Evolutionary conservation across 2,888 invertebrate genomes (phyloP).

Genomic region (Drosophila lutescens): DNA sequence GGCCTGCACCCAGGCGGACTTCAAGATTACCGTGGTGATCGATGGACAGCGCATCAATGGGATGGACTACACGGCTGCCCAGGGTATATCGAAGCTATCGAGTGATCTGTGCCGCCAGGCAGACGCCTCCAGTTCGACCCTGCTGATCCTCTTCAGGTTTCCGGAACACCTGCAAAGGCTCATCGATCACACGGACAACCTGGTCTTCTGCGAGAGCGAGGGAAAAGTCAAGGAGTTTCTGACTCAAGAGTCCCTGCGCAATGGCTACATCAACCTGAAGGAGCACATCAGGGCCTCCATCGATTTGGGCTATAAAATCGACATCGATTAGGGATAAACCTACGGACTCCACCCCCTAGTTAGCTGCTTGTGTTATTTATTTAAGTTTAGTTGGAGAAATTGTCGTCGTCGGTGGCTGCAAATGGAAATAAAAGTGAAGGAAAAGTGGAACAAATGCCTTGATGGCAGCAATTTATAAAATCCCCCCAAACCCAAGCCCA

Average conservation of each 20-base stretch:
- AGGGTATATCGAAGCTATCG: slow-evolving; percentile 84
- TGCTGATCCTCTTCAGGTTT: slow-evolving; percentile 80
- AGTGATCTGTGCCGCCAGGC: slow-evolving; percentile 76
- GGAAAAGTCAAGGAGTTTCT: slow-evolving; percentile 81
- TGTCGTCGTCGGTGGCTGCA: slow-evolving; percentile 27
- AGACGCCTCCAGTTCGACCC: slow-evolving; percentile 68
- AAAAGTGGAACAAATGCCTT: slow-evolving; percentile 69
- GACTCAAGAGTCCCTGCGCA: slow-evolving; percentile 82
- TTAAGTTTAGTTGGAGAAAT: slow-evolving; percentile 45
- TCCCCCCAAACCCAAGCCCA: slow-evolving; percentile 45
- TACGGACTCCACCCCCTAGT: slow-evolving; percentile 27
- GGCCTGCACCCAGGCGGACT: slow-evolving; percentile 85
- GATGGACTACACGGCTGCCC: slow-evolving; percentile 89
- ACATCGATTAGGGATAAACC: slow-evolving; percentile 70
- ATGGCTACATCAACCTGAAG: slow-evolving; percentile 82
- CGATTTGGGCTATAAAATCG: slow-evolving; percentile 83
- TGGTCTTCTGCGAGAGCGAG: slow-evolving; percentile 82
- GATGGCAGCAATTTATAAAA: slow-evolving; percentile 77
- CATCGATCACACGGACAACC: slow-evolving; percentile 82
- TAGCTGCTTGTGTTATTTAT: slow-evolving; percentile 61
- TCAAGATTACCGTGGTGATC: slow-evolving; percentile 86
- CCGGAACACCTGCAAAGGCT: slow-evolving; percentile 76
- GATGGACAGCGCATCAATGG: slow-evolving; percentile 88
- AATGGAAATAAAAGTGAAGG: slow-evolving; percentile 44
- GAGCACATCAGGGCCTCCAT: slow-evolving; percentile 84